Evolutionary conservation across 53 echinoderm and acorn worm genomes (phyloP).

Genomic region (Actinopyga echinites): DNA sequence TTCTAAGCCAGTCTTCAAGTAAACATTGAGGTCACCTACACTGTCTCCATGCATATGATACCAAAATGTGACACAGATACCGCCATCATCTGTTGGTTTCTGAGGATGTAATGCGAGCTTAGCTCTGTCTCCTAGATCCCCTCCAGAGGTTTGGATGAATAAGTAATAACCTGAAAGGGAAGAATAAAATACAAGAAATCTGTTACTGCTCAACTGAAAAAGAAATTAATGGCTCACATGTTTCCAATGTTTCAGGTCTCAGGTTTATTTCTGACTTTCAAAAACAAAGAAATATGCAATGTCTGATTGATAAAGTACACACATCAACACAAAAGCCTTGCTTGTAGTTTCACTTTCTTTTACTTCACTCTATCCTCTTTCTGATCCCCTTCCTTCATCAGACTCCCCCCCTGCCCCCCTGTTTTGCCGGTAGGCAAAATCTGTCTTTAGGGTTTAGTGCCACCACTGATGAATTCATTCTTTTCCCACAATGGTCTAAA

Average conservation of each 20-base stretch:
- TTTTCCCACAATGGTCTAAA: no score
- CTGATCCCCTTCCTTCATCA: no score
- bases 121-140: constrained; percentile 40
- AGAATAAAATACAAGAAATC: background rate
- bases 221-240: no score
- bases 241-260: no score
- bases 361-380: background rate
- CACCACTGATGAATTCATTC: no score
- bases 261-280: no score
- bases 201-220: background rate
- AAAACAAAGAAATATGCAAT: background rate
- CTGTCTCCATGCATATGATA: constrained; percentile 90
- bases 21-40: constrained; percentile 68
- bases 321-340: background rate
- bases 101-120: constrained; percentile 64
- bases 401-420: no score
- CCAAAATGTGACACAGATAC: constrained; percentile 78
- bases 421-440: no score
- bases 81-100: constrained; percentile 45
- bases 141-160: constrained; percentile 60
- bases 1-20: constrained; percentile 42
- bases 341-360: background rate
- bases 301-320: background rate
- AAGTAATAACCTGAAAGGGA: constrained; percentile 62
- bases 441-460: no score